Conservation (phyloP, 2,888 invertebrate species). For the Cephus spinipes region DNA sequence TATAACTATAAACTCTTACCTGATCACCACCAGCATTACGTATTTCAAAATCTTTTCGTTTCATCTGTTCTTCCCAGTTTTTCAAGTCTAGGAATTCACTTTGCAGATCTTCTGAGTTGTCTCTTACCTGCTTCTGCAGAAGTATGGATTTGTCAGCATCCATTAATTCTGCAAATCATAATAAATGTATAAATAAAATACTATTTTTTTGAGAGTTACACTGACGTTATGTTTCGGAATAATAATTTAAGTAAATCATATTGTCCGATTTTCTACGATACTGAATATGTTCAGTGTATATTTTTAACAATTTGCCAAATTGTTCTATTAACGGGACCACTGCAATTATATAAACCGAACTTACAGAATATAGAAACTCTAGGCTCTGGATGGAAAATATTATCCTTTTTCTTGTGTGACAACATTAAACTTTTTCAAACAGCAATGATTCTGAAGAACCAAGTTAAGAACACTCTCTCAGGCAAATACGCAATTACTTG, state of each 20-base stretch:
- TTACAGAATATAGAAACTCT: background rate
- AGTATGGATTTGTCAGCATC: conserved; percentile 73
- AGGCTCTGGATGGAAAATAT: background rate
- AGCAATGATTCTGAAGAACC: background rate
- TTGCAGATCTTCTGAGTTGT: conserved; percentile 79
- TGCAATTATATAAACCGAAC: background rate
- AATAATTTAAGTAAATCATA: background rate
- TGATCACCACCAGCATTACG: conserved; percentile 55
- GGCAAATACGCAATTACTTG: background rate
- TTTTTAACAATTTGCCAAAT: background rate
- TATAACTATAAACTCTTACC: conserved; percentile 34
- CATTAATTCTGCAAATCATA: conserved; percentile 30
- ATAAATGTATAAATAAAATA: background rate
- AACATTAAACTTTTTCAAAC: background rate
- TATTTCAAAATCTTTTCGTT: conserved; percentile 75
- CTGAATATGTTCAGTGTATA: background rate
- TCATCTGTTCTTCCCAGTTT: conserved; percentile 80
- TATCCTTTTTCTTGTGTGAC: background rate
- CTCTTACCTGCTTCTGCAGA: conserved; percentile 78
- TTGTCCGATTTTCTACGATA: background rate
- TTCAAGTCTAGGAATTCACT: conserved; percentile 79
- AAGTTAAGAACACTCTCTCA: background rate
- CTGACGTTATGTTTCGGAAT: background rate
- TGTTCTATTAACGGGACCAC: background rate
- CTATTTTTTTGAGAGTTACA: no score